Percentiles rank a stretch among this genome's conserved stretches.
phyloP scores from a whole-genome alignment of 2,888 invertebrate species.

The Dasysyrphus albostriatus region DNA sequence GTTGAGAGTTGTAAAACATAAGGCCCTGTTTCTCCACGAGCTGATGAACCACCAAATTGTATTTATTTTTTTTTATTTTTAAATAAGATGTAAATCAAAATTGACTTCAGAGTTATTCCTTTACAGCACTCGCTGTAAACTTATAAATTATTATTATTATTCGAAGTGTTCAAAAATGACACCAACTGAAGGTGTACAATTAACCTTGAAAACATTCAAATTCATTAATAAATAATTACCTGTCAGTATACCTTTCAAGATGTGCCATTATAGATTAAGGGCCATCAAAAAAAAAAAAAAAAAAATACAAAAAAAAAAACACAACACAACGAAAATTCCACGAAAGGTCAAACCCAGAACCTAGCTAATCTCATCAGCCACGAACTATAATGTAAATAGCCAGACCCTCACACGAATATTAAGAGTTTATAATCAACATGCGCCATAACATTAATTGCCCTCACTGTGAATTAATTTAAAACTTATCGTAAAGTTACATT shows the following conservation, averaged over 20 bases:
- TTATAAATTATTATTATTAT: neutral
- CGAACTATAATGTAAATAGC: neutral
- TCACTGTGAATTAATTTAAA: conserved; percentile 18
- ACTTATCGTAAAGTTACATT: neutral
- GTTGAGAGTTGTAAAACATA: too few relatives aligned
- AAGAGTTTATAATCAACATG: conserved; percentile 1
- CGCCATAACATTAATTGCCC: conserved; percentile 6
- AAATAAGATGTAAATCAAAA: too few relatives aligned
- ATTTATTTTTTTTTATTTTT: too few relatives aligned
- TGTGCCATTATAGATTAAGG: conserved; percentile 5
- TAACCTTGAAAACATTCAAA: neutral
- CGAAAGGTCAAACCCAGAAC: conserved; percentile 27
- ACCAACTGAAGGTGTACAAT: neutral
- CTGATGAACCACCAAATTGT: too few relatives aligned
- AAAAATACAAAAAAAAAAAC: too few relatives aligned
- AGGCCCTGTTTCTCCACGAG: too few relatives aligned
- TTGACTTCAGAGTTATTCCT: too few relatives aligned
- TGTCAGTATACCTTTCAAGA: conserved; percentile 14
- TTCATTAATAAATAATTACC: conserved; percentile 9
- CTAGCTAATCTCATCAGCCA: neutral
- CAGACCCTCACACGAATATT: neutral
- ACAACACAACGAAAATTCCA: neutral
- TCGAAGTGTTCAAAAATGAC: neutral
- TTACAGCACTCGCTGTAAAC: neutral
- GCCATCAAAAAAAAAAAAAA: too few relatives aligned